Conservation (phyloP, 64 coral and sea anemone genomes). For the Stichodactyla mertensii region DNA sequence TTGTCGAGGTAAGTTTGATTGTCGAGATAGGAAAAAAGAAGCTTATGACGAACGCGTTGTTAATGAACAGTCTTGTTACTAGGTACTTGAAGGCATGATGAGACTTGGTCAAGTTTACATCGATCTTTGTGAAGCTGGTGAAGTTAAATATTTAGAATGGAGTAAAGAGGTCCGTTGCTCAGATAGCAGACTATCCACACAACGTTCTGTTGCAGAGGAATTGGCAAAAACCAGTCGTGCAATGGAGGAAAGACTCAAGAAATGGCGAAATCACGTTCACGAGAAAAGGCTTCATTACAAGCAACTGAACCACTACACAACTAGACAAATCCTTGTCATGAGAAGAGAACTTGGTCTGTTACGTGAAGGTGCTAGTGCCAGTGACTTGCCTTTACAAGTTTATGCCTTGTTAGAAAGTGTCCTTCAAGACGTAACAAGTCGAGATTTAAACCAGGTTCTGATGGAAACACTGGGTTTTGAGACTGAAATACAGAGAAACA, state of each 20-base stretch:
- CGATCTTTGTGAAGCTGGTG: slow-evolving; percentile 61
- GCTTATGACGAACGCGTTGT: not conserved
- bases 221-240: not conserved
- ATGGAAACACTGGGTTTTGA: not conserved
- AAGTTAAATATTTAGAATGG: slow-evolving; percentile 53
- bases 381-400: slow-evolving; percentile 36
- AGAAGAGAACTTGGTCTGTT: slow-evolving; percentile 38
- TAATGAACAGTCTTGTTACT: not conserved
- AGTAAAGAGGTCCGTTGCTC: slow-evolving; percentile 43
- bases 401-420: slow-evolving; percentile 52
- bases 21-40: not conserved
- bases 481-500: not conserved
- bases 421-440: not conserved
- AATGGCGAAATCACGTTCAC: slow-evolving; percentile 30
- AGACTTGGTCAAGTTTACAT: slow-evolving; percentile 49
- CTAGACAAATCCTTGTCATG: slow-evolving; percentile 51
- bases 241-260: slow-evolving; percentile 35
- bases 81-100: slow-evolving; percentile 53
- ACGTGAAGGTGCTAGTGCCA: not conserved
- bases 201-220: slow-evolving; percentile 21
- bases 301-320: slow-evolving; percentile 56
- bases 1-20: slow-evolving; percentile 40
- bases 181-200: not conserved
- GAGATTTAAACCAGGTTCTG: slow-evolving; percentile 25
- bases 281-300: slow-evolving; percentile 18